Conservation (phyloP, 92 coral and sea anemone genomes). For the Heliopora coerulea region DNA sequence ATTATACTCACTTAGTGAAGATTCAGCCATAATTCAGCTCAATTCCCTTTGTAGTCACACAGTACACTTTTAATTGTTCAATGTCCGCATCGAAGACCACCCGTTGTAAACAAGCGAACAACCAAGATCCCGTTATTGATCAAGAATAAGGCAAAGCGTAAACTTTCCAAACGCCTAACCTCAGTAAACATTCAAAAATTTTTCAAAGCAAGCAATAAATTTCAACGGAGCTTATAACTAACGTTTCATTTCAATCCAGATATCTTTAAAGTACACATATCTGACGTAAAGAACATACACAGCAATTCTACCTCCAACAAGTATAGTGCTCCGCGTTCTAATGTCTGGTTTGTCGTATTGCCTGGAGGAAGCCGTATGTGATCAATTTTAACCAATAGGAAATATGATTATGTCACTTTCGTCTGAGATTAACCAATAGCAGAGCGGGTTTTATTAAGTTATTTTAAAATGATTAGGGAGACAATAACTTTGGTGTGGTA, state of each 20-base stretch:
- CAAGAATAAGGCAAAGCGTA: too few species aligned
- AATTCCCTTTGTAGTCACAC: too few species aligned
- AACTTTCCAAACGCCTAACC: too few species aligned
- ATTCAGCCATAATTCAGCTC: neutral
- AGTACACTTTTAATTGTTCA: too few species aligned
- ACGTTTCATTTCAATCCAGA: neutral
- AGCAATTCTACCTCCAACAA: too few species aligned
- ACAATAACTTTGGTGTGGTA: too few species aligned
- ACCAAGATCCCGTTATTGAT: neutral
- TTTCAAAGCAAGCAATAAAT: neutral
- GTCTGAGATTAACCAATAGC: conserved; percentile 12
- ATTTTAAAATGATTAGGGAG: too few species aligned
- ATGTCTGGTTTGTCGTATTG: neutral
- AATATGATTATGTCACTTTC: neutral
- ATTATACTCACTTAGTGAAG: conserved; percentile 1
- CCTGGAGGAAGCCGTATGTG: neutral
- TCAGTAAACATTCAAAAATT: neutral
- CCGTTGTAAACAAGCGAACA: neutral
- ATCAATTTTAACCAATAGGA: conserved; percentile 15
- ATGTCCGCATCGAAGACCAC: too few species aligned
- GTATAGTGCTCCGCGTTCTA: neutral
- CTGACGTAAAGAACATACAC: neutral
- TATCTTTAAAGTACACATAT: neutral
- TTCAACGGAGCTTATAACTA: neutral
- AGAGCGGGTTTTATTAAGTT: neutral